These are phyloP conservation scores for Tineola bisselliella DNA, from an alignment of 2,888 invertebrate genomes.

Conservation along the genomic window DNA sequence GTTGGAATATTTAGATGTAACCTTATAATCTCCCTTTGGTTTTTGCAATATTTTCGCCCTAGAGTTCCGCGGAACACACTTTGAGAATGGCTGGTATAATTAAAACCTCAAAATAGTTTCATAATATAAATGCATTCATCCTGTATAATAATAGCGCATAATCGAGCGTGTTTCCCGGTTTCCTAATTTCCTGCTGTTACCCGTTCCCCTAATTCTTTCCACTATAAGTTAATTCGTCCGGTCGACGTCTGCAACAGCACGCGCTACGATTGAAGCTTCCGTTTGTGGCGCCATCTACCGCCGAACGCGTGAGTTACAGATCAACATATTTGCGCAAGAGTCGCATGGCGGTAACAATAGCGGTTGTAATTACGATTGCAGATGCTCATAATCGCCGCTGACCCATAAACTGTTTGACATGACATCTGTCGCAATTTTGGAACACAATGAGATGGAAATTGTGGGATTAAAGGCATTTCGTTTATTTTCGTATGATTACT, in stretches of 20 bases:
- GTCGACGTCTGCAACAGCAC: background rate
- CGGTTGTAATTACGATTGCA: background rate
- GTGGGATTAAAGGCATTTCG: too few species aligned
- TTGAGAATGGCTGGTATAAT: too few species aligned
- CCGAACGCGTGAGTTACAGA: background rate
- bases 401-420: background rate
- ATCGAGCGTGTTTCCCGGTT: conserved; percentile 3
- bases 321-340: conserved; percentile 7
- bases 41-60: too few species aligned
- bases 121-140: background rate
- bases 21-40: too few species aligned
- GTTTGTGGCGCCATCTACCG: background rate
- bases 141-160: background rate
- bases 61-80: too few species aligned
- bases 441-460: background rate
- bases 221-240: background rate
- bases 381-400: background rate
- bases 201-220: conserved; percentile 1
- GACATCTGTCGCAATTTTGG: background rate
- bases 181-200: background rate
- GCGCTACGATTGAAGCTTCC: background rate
- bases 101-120: background rate
- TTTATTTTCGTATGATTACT: too few species aligned
- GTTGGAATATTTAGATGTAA: too few species aligned
- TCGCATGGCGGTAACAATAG: background rate